Conservation (phyloP, 2,113 vertebrate genomes). For the Paedocypris sp. region DNA sequence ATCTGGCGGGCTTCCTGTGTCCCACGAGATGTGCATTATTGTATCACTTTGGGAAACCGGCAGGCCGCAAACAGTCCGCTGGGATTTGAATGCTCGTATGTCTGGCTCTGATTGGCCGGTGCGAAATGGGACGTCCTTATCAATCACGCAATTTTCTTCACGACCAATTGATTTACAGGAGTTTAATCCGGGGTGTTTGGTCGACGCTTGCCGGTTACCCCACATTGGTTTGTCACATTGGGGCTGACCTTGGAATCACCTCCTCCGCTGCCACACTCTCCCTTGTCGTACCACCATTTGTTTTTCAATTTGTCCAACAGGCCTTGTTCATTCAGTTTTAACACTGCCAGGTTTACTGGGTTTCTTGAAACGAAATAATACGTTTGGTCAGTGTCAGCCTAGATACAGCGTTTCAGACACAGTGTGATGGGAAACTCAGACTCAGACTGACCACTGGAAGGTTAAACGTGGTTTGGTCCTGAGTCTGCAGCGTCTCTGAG, state of each 20-base stretch:
- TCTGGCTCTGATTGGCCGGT: neutral
- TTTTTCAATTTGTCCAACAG: conserved; percentile 99
- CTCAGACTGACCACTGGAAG: neutral
- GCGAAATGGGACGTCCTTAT: neutral
- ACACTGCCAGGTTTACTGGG: conserved; percentile 99
- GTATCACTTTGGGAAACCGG: conserved; percentile 97
- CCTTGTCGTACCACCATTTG: conserved; percentile 99
- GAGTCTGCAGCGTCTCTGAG: conserved; percentile 2
- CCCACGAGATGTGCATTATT: conserved; percentile 90
- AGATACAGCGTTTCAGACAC: conserved; percentile 68
- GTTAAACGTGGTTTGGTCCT: conserved; percentile 11
- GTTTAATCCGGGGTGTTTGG: conserved; percentile 47
- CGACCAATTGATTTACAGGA: neutral
- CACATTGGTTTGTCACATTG: conserved; percentile 86
- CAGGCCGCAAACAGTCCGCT: conserved; percentile 69
- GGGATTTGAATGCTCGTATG: conserved; percentile 15
- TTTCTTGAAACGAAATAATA: conserved; percentile 98
- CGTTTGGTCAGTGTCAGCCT: conserved; percentile 68
- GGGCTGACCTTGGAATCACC: conserved; percentile 99
- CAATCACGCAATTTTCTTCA: neutral
- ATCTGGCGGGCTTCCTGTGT: conserved; percentile 69
- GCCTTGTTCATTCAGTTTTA: conserved; percentile 99
- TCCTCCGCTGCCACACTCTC: conserved; percentile 99
- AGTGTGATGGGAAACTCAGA: conserved; percentile 41
- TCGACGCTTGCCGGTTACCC: conserved; percentile 81